These are phyloP conservation scores for Elegia similella DNA, from an alignment of 2,888 invertebrate genomes.

Conservation along the genomic window DNA sequence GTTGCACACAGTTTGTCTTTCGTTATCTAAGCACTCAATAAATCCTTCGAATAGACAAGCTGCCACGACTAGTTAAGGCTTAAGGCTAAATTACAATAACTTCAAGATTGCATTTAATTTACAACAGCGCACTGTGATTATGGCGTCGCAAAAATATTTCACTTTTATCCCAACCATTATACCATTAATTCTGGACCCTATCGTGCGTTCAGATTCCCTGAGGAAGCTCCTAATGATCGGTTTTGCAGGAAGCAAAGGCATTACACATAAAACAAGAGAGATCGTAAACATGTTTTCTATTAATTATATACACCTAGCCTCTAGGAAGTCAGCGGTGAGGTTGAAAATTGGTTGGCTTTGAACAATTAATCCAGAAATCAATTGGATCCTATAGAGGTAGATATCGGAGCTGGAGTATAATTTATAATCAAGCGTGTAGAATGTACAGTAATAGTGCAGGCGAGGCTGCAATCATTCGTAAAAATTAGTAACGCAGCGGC, in stretches of 20 bases:
- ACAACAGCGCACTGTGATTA: slow-evolving; percentile 4
- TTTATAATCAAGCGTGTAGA: slow-evolving; percentile 8
- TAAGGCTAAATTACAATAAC: slow-evolving; percentile 6
- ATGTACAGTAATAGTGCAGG: slow-evolving; percentile 13
- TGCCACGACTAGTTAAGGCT: slow-evolving; percentile 12
- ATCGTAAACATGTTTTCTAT: slow-evolving; percentile 16
- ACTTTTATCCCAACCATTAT: slow-evolving; percentile 12
- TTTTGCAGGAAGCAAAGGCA: slow-evolving; percentile 21
- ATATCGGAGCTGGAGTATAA: slow-evolving; percentile 2
- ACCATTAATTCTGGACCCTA: slow-evolving; percentile 7
- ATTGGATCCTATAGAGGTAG: background rate
- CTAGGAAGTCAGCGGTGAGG: background rate
- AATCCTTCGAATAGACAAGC: slow-evolving; percentile 9
- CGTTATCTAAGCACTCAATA: background rate
- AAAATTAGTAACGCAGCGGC: slow-evolving; percentile 2
- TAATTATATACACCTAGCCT: slow-evolving; percentile 11
- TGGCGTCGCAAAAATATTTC: slow-evolving; percentile 2
- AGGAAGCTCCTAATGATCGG: slow-evolving; percentile 19
- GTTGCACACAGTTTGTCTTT: background rate
- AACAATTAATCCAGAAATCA: slow-evolving; percentile 12
- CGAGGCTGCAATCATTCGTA: slow-evolving; percentile 1
- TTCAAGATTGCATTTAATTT: background rate
- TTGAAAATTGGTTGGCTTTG: background rate
- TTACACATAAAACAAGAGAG: slow-evolving; percentile 17
- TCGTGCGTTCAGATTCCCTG: slow-evolving; percentile 2